A percentile compares a stretch with the other conserved stretches of the same genome.
These are phyloP conservation scores for Xestia xanthographa DNA, from an alignment of 2,888 invertebrate genomes.

Conservation along the genomic window DNA sequence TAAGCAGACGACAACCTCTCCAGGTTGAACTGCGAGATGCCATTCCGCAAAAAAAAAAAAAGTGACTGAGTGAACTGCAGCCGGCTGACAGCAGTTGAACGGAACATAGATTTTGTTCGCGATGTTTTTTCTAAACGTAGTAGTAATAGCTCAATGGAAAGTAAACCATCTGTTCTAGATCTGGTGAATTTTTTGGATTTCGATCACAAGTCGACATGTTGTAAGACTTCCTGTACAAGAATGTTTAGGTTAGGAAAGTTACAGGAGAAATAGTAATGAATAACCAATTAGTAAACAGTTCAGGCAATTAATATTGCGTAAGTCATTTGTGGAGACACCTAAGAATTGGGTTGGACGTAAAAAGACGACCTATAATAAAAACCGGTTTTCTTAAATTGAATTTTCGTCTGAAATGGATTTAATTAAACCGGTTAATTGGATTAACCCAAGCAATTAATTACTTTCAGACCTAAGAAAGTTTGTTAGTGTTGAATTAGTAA, in stretches of 20 bases:
- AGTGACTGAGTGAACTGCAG: too few species aligned
- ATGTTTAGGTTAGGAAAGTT: background rate
- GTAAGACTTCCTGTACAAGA: background rate
- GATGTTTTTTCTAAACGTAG: too few species aligned
- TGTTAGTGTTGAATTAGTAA: slow-evolving; percentile 49
- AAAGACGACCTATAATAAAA: slow-evolving; percentile 22
- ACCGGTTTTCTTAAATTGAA: slow-evolving; percentile 41
- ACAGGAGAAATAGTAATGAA: background rate
- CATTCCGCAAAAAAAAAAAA: too few species aligned
- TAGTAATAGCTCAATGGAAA: too few species aligned
- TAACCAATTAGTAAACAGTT: background rate
- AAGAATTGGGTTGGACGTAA: background rate
- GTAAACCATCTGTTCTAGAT: background rate
- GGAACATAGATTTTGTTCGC: too few species aligned
- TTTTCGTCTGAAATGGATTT: slow-evolving; percentile 45
- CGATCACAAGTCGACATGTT: background rate
- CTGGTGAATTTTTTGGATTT: background rate
- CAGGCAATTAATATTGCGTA: too few species aligned
- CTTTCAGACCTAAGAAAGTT: slow-evolving; percentile 58
- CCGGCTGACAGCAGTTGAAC: too few species aligned
- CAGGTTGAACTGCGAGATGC: too few species aligned
- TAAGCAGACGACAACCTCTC: too few species aligned
- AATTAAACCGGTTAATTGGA: slow-evolving; percentile 58
- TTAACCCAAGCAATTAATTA: slow-evolving; percentile 63
- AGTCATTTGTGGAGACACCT: background rate